A percentile compares a stretch with the other conserved stretches of the same genome.
These are phyloP conservation scores for Ladona fulva DNA, from an alignment of 1,140 invertebrate genomes.

Conservation along the genomic window DNA sequence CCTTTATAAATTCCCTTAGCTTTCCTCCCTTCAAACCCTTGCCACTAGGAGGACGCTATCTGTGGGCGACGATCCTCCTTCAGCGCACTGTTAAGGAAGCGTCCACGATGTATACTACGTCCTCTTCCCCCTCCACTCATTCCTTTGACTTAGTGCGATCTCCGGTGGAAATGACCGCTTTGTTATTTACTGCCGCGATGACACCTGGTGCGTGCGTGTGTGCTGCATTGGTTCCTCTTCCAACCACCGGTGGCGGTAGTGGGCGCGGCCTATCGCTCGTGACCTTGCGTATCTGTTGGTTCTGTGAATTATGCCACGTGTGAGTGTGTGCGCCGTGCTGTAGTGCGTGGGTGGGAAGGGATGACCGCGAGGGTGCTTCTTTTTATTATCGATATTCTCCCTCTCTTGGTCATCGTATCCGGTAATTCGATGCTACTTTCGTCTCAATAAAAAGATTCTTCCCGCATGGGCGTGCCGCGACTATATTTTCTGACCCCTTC, in stretches of 20 bases:
- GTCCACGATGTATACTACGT: not conserved
- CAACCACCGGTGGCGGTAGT: not conserved
- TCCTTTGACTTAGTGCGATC: not conserved
- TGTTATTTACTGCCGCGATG: conserved; percentile 4
- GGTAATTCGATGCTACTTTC: too few species aligned
- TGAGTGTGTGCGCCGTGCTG: not conserved
- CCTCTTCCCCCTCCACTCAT: not conserved
- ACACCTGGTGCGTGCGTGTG: not conserved
- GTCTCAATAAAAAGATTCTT: too few species aligned
- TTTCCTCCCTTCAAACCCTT: too few species aligned
- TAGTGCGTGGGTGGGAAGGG: not conserved
- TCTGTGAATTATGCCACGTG: not conserved
- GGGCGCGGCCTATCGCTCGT: not conserved
- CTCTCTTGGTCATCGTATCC: too few species aligned
- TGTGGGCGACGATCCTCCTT: not conserved
- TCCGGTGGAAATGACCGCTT: not conserved
- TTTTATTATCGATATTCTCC: too few species aligned
- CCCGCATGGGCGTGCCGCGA: too few species aligned
- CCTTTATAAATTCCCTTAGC: too few species aligned
- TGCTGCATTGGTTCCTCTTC: not conserved
- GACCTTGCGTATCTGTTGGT: not conserved
- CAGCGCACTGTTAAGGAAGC: not conserved
- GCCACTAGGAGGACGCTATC: not conserved
- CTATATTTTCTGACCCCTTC: too few species aligned
- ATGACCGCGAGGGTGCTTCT: not conserved